phyloP scores from a whole-genome alignment of 2,797 vertebrate species.

The Tangara arthus region DNA sequence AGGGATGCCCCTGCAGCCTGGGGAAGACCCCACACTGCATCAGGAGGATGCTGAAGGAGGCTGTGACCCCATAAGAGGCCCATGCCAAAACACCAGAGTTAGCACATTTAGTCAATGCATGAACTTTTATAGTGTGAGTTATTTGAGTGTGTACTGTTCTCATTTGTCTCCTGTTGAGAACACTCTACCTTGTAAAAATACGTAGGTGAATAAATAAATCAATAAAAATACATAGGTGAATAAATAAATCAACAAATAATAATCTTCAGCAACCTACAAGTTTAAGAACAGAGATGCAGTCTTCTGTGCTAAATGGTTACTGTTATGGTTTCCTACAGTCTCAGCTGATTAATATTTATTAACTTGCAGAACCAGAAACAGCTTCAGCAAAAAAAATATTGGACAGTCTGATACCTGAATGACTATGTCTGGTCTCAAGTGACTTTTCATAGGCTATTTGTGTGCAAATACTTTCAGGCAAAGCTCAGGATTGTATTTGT shows the following conservation, averaged over 20 bases:
- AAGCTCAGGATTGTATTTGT: background rate
- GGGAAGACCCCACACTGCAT: background rate
- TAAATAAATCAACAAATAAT: slow-evolving; percentile 12
- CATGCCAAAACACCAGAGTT: rapidly evolving
- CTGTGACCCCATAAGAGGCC: background rate
- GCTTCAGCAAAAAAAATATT: background rate
- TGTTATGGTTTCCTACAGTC: background rate
- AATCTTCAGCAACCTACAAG: background rate
- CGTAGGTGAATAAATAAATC: background rate
- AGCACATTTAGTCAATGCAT: background rate
- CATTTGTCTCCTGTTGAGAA: background rate
- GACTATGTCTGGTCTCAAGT: background rate
- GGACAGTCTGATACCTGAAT: background rate
- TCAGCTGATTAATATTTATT: background rate
- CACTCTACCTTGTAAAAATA: background rate
- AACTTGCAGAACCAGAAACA: background rate
- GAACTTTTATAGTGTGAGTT: background rate
- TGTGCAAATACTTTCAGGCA: background rate
- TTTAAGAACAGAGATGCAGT: background rate
- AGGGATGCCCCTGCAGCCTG: background rate
- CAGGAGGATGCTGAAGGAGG: background rate
- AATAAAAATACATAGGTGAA: background rate
- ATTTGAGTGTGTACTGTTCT: background rate
- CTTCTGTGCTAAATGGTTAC: background rate
- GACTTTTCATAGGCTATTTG: background rate